Percentiles rank a stretch among this genome's conserved stretches.
These are phyloP conservation scores for Mesembrinibis cayennensis DNA, from an alignment of 2,113 vertebrate genomes.

Conservation along the genomic window DNA sequence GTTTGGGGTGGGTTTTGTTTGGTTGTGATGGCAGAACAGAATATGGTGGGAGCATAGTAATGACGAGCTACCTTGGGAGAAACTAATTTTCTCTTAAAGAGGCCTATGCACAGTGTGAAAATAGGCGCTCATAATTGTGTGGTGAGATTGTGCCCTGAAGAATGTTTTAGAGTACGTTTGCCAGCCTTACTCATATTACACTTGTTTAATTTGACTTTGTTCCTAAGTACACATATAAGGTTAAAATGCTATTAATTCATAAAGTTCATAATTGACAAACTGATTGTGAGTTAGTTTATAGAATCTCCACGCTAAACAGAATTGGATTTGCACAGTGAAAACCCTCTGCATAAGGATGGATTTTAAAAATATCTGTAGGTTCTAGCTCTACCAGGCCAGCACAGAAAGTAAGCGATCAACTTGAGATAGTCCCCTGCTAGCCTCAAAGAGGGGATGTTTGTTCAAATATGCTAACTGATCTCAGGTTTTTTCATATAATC, in stretches of 20 bases:
- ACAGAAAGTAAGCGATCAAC: background rate
- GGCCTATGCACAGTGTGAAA: background rate
- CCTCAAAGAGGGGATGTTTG: background rate
- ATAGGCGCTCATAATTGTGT: background rate
- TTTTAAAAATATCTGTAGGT: background rate
- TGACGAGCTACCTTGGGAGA: background rate
- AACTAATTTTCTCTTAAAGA: background rate
- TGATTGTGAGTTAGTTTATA: background rate
- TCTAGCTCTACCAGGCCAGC: background rate
- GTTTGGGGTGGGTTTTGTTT: background rate
- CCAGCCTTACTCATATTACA: background rate
- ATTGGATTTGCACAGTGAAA: background rate
- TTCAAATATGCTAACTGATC: background rate
- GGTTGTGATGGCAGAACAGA: background rate
- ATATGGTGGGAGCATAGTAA: background rate
- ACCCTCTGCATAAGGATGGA: background rate
- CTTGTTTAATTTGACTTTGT: conserved; percentile 27
- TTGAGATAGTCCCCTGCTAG: background rate
- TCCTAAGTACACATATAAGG: background rate
- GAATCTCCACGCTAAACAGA: background rate
- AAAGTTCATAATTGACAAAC: background rate
- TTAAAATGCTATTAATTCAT: conserved; percentile 1
- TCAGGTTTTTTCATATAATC: background rate
- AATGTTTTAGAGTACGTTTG: background rate
- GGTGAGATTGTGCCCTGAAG: background rate